A percentile compares a stretch with the other conserved stretches of the same genome.
Conservation (phyloP, 2,888 invertebrate genomes). For the Sphaerophoria taeniata region DNA sequence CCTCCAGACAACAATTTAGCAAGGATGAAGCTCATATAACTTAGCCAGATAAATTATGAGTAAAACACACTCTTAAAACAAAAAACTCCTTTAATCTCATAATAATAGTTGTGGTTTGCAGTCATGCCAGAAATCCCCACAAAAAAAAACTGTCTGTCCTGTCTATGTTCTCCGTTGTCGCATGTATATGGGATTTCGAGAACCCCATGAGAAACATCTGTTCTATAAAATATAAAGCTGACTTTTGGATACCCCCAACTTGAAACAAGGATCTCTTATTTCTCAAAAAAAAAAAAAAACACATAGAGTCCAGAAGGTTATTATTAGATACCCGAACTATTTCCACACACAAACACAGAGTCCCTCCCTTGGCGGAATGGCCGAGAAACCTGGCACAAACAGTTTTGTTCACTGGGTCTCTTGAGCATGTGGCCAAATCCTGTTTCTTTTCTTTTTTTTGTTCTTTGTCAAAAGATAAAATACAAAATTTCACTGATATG, state of each 20-base stretch:
- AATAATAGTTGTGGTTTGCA: conserved; percentile 68
- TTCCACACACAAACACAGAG: conserved; percentile 15
- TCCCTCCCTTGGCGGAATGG: not conserved
- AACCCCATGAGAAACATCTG: conserved; percentile 60
- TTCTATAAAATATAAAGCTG: conserved; percentile 57
- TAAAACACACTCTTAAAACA: conserved; percentile 22
- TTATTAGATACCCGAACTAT: conserved; percentile 52
- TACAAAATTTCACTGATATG: conserved; percentile 46
- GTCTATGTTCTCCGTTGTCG: not conserved
- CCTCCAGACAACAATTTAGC: conserved; percentile 30
- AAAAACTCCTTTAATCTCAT: conserved; percentile 67
- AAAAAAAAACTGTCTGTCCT: not conserved
- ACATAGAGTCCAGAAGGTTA: conserved; percentile 54
- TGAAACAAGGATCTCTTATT: too few species aligned
- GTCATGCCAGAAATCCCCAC: conserved; percentile 48
- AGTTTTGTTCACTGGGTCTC: conserved; percentile 29
- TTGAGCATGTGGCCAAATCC: conserved; percentile 36
- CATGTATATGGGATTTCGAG: conserved; percentile 39
- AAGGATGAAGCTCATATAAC: conserved; percentile 1
- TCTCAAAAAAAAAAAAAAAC: not conserved
- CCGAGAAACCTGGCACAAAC: conserved; percentile 5
- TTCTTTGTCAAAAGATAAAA: conserved; percentile 49
- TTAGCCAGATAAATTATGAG: conserved; percentile 1
- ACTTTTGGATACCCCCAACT: conserved; percentile 4
- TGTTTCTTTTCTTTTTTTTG: conserved; percentile 6